These are phyloP conservation scores for Cossypha niveicapilla DNA, from an alignment of 2,797 vertebrate genomes.

Conservation along the genomic window DNA sequence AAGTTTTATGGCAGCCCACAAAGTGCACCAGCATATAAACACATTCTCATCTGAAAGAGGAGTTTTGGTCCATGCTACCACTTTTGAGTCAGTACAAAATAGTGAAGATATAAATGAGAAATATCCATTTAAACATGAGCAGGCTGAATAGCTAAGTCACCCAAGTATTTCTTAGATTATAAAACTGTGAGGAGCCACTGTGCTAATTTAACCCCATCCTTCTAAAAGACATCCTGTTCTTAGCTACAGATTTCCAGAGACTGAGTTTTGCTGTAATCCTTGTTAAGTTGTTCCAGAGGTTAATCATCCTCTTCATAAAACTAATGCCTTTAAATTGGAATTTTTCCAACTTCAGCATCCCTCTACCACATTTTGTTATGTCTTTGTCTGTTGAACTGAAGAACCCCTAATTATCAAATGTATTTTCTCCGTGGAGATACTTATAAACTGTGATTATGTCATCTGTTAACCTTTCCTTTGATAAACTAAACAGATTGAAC, in stretches of 20 bases:
- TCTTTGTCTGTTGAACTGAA: conserved; percentile 36
- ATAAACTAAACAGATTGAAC: conserved; percentile 42
- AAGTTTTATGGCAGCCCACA: conserved; percentile 45
- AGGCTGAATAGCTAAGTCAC: background rate
- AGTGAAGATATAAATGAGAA: background rate
- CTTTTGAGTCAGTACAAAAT: background rate
- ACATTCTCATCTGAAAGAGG: background rate
- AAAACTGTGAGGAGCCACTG: background rate
- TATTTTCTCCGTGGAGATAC: conserved; percentile 23
- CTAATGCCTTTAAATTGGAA: background rate
- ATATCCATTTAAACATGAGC: background rate
- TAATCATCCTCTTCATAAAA: conserved; percentile 35
- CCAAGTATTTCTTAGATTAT: background rate
- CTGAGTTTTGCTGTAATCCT: background rate
- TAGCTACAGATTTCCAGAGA: background rate
- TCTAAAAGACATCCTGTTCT: background rate
- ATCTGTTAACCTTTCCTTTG: conserved; percentile 43
- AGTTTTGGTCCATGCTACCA: background rate
- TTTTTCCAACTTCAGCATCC: background rate
- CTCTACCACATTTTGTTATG: conserved; percentile 27
- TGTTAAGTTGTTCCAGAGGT: background rate
- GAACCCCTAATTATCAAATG: background rate
- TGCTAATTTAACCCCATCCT: background rate
- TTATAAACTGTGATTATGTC: conserved; percentile 37
- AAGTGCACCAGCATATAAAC: conserved; percentile 38